phyloP scores from a whole-genome alignment of 2,888 invertebrate species.

The Amphimallon solstitiale region DNA sequence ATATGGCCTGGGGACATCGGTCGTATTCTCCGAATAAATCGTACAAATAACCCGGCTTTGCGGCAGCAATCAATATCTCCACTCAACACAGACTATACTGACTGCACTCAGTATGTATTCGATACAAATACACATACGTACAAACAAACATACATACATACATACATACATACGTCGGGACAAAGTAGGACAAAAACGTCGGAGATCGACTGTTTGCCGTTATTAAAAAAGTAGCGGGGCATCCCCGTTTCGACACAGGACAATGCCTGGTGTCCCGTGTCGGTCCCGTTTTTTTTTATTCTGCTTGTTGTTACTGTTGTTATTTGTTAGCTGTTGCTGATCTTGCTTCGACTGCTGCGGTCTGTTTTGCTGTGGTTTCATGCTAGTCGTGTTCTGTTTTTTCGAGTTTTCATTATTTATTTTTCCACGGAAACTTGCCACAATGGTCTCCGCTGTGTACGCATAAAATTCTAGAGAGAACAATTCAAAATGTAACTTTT shows the following conservation, averaged over 20 bases:
- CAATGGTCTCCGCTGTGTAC: too few relatives aligned
- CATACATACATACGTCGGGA: too few relatives aligned
- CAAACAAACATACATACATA: too few relatives aligned
- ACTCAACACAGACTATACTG: slow-evolving; percentile 47
- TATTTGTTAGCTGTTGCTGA: slow-evolving; percentile 3
- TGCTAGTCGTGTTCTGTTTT: too few relatives aligned
- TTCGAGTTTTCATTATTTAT: too few relatives aligned
- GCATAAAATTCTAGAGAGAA: too few relatives aligned
- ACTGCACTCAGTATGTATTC: too few relatives aligned
- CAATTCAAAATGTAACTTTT: too few relatives aligned
- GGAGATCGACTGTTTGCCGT: slow-evolving; percentile 52
- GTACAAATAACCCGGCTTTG: slow-evolving; percentile 56
- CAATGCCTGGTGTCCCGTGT: slow-evolving; percentile 47
- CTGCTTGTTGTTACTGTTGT: slow-evolving; percentile 16
- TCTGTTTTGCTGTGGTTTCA: background rate
- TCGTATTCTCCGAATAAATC: slow-evolving; percentile 62
- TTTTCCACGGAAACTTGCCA: too few relatives aligned
- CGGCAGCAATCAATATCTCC: slow-evolving; percentile 54
- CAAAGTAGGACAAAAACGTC: slow-evolving; percentile 16
- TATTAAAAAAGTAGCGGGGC: slow-evolving; percentile 58
- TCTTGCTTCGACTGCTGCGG: slow-evolving; percentile 22
- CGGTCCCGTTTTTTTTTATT: background rate
- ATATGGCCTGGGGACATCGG: slow-evolving; percentile 60
- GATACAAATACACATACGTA: too few relatives aligned
- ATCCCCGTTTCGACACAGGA: slow-evolving; percentile 50